Conservation (phyloP, 2,888 invertebrate species). For the Mesorhabditis belari region DNA sequence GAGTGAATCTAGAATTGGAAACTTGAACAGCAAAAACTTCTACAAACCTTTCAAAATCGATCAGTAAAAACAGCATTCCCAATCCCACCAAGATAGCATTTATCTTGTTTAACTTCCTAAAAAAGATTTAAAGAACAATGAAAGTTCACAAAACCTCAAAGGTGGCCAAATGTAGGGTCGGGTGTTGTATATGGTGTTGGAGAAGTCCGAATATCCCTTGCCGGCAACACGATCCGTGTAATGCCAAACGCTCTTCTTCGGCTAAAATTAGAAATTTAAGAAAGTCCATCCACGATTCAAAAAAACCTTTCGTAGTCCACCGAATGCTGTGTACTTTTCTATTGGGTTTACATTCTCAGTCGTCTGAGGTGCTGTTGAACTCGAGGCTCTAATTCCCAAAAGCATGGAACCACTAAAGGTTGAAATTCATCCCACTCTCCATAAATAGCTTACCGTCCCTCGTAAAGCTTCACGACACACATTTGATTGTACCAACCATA, state of each 20-base stretch:
- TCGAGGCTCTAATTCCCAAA: too few relatives aligned
- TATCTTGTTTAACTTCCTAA: conserved; percentile 30
- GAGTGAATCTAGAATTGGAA: neutral
- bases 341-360: conserved; percentile 20
- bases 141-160: too few relatives aligned
- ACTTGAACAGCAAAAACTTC: neutral
- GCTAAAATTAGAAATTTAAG: too few relatives aligned
- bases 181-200: conserved; percentile 26
- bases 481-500: too few relatives aligned
- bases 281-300: too few relatives aligned
- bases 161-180: conserved; percentile 48
- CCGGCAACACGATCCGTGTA: conserved; percentile 42
- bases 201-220: conserved; percentile 42
- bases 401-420: too few relatives aligned
- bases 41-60: conserved; percentile 27
- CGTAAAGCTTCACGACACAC: too few relatives aligned
- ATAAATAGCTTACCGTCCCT: too few relatives aligned
- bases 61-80: conserved; percentile 14
- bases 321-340: conserved; percentile 32
- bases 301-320: conserved; percentile 17
- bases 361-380: too few relatives aligned
- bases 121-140: too few relatives aligned
- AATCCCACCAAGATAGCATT: conserved; percentile 21
- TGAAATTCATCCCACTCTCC: too few relatives aligned
- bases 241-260: conserved; percentile 32